Percentiles rank a stretch among this genome's conserved stretches.
These are phyloP conservation scores for Tolmerus cingulatus DNA, from an alignment of 2,888 invertebrate species.

Conservation along the genomic window DNA sequence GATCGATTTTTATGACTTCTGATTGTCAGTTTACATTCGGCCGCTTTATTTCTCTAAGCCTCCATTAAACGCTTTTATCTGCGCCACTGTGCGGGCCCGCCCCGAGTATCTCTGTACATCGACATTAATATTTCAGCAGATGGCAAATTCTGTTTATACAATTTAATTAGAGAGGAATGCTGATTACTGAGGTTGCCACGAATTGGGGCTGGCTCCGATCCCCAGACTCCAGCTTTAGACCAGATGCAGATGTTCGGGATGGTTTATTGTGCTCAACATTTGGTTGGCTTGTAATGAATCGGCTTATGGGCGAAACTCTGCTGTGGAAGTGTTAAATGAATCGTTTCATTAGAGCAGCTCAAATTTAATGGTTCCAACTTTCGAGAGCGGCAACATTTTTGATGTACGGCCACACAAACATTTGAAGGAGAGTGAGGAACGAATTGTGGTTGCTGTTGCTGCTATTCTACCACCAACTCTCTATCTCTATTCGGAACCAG, in stretches of 20 bases:
- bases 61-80: slow-evolving; percentile 24
- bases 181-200: slow-evolving; percentile 8
- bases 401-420: background rate
- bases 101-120: background rate
- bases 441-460: background rate
- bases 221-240: background rate
- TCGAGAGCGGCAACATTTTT: background rate
- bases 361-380: background rate
- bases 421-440: background rate
- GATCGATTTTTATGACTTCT: slow-evolving; percentile 41
- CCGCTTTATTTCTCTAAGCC: slow-evolving; percentile 20
- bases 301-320: background rate
- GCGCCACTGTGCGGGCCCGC: background rate
- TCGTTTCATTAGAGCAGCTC: background rate
- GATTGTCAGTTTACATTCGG: slow-evolving; percentile 32
- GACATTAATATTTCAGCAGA: slow-evolving; percentile 26
- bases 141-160: slow-evolving; percentile 33
- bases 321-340: background rate
- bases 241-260: slow-evolving; percentile 5
- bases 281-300: slow-evolving; percentile 11
- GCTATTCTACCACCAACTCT: background rate
- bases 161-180: slow-evolving; percentile 23
- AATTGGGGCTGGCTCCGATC: background rate
- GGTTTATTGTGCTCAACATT: slow-evolving; percentile 27
- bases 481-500: background rate